Evolutionary conservation across 2,888 invertebrate genomes (phyloP), one percentile per base, ranked within the genome.

Genomic region (Cerastis rubricosa): DNA sequence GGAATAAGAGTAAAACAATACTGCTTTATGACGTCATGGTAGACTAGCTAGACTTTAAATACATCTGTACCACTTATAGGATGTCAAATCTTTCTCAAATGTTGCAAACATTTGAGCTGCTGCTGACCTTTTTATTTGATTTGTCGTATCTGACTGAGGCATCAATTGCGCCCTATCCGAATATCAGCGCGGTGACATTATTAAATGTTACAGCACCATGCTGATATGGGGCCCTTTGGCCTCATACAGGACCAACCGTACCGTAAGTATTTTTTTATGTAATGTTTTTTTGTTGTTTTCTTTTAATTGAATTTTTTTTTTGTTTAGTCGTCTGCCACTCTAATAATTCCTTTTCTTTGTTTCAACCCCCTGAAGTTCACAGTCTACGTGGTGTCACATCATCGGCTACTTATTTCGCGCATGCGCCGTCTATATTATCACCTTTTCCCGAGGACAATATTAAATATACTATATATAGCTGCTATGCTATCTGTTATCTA

Each of bases 401-500:
- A 54, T 19, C 47, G 25, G 12, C 51, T 25, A 71, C 57, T 45
- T 71, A 66, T 43, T 77, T 74, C 51, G 71, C 86, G 86, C 78
- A 77, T 85, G 83, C 83, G 74, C 63, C 51, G 35, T 72, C 54
- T 43, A 43, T 65, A 64, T 79, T 84, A 81, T 79, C 79, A 79
- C 79, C 83, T 61, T 65, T 25, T 22, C 59, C 40, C 19, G 49
- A 68, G 81, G 63, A 73, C n/a, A 71, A 64, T 66, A 72, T 35
- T 57, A 49, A 40, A 45, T 65, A 29, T 43, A 72, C 25, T 78
- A 67, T 67, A 51, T 65, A 80, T 47, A 22, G n/a, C 47, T 64
- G 51, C 68, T 76, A 73, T 64, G 51, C 68, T 76, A 73, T 76
- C 83, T 83, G 78, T 83, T 83, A 83, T 81, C 71, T 83, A 84